Percentiles rank a stretch among this genome's conserved stretches.
Conservation (phyloP, 1,140 invertebrate species). For the Anastrepha ludens region DNA sequence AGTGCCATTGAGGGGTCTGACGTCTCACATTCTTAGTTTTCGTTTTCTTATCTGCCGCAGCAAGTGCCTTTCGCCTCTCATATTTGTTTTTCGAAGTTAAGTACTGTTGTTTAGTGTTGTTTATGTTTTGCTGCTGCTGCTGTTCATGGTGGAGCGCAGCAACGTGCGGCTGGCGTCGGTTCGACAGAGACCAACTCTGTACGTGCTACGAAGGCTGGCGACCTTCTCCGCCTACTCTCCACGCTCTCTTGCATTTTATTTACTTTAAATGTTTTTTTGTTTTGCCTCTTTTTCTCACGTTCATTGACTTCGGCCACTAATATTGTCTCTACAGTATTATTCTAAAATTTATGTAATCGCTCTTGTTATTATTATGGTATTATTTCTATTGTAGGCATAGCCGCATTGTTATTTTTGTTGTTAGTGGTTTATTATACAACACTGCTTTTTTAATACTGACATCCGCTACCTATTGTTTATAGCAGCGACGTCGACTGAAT, state of each 20-base stretch:
- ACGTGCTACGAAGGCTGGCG: background rate
- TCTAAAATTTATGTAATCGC: background rate
- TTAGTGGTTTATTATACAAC: background rate
- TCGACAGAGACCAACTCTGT: background rate
- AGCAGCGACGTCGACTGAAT: constrained; percentile 5
- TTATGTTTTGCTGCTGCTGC: background rate
- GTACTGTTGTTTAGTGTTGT: no score
- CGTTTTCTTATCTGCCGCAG: background rate
- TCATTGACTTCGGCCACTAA: background rate
- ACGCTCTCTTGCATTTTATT: constrained; percentile 1
- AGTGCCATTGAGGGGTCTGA: background rate
- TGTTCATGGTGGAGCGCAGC: background rate
- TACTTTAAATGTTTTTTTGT: background rate
- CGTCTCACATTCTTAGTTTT: background rate
- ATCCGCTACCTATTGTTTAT: background rate
- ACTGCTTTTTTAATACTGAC: background rate
- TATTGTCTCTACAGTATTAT: background rate
- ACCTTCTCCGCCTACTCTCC: background rate
- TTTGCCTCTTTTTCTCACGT: background rate
- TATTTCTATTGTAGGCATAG: background rate
- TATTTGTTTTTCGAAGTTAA: background rate
- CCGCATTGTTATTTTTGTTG: background rate
- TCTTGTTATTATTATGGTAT: background rate
- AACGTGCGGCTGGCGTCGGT: background rate
- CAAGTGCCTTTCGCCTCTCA: background rate